Conservation (phyloP, 2,797 vertebrate genomes). For the Pantherophis vulpinus region DNA sequence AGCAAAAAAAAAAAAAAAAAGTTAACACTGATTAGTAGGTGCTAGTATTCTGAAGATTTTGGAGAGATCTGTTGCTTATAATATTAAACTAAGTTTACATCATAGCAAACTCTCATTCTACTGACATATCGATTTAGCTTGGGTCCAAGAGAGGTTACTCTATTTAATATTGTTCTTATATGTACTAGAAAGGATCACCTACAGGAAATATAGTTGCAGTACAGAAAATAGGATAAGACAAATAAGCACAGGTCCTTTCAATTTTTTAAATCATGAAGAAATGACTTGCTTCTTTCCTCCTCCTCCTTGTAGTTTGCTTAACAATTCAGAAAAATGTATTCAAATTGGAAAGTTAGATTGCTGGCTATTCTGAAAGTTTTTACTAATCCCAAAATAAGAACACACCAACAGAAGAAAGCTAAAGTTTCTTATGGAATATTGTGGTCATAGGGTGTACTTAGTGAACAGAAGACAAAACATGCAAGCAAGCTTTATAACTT, state of each 20-base stretch:
- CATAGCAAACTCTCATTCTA: not conserved
- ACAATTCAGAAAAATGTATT: not conserved
- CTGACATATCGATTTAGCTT: not conserved
- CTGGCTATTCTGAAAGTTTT: not conserved
- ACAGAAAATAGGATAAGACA: not conserved
- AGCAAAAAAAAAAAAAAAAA: not conserved
- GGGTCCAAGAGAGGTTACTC: not conserved
- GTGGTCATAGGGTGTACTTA: not conserved
- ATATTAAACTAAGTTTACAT: not conserved
- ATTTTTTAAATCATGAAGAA: not conserved
- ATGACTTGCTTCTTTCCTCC: not conserved
- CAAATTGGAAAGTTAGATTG: not conserved
- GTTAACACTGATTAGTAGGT: not conserved
- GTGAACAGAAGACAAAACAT: not conserved
- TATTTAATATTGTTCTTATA: not conserved
- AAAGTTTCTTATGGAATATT: not conserved
- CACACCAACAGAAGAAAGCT: not conserved
- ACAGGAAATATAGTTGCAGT: not conserved
- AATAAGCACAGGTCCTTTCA: not conserved
- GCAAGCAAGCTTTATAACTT: not conserved
- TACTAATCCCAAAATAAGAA: not conserved
- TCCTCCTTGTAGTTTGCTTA: not conserved
- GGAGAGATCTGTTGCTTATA: not conserved
- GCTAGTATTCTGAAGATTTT: not conserved
- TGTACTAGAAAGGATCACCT: not conserved